Percentiles rank a stretch among this genome's conserved stretches.
phyloP scores from a whole-genome alignment of 2,113 vertebrate species.

The Cephalopholis sonnerati region DNA sequence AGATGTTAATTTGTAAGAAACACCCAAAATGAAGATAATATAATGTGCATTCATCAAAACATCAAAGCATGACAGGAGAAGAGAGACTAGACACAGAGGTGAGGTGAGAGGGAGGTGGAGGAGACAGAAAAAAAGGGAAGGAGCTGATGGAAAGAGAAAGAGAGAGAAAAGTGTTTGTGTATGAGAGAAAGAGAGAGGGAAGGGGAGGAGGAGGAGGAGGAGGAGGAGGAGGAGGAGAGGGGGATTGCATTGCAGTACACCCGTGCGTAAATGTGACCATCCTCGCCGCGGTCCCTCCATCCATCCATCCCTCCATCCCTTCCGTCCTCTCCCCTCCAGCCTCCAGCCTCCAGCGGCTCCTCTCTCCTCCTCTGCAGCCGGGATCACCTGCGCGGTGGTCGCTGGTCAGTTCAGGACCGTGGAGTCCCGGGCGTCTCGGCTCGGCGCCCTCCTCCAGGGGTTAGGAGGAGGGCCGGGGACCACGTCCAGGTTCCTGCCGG shows the following conservation, averaged over 20 bases:
- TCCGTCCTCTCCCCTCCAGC: slow-evolving; percentile 17
- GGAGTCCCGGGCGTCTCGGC: slow-evolving; percentile 79
- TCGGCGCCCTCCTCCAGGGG: slow-evolving; percentile 82
- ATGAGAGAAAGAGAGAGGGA: neutral
- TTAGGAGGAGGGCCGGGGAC: slow-evolving; percentile 77
- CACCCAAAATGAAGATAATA: neutral
- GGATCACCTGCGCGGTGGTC: slow-evolving; percentile 65
- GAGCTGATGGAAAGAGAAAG: neutral
- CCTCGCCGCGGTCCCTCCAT: slow-evolving; percentile 43
- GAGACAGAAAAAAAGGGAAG: neutral
- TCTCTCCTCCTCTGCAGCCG: slow-evolving; percentile 37
- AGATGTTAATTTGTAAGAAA: neutral
- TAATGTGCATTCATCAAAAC: neutral
- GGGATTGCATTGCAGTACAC: slow-evolving; percentile 49
- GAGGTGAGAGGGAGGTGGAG: too few species aligned
- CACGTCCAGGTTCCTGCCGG: slow-evolving; percentile 78
- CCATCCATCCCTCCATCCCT: slow-evolving; percentile 10
- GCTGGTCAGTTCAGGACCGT: slow-evolving; percentile 59
- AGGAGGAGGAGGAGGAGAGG: slow-evolving; percentile 22
- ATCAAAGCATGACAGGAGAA: slow-evolving; percentile 32
- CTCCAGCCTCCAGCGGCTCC: slow-evolving; percentile 39
- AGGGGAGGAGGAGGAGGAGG: slow-evolving; percentile 2
- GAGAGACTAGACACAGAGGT: neutral
- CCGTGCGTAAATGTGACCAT: slow-evolving; percentile 76
- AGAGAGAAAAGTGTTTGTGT: neutral